Evolutionary conservation across 2,797 vertebrate species (phyloP), one percentile per base, ranked within the genome.

Genomic region (Falco concolor): DNA sequence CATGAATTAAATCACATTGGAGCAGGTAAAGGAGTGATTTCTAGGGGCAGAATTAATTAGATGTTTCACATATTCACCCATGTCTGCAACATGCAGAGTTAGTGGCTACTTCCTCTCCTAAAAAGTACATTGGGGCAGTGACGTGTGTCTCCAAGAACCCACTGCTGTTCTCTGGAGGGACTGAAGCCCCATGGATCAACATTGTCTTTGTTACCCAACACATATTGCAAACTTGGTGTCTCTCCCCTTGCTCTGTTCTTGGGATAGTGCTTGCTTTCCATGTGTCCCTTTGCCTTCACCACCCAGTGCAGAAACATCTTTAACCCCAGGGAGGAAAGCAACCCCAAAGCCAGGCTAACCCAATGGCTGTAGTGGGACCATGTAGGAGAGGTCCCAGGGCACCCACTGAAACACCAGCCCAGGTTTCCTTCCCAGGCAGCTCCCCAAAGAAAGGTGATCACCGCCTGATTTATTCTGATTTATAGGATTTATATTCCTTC

Each of bases 201-300:
- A 2, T 7, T 34, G 24, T 23, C 8, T 30, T 68, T 68, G 15
- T 40, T 27, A 82, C 8, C 12, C 47, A 68, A 13, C 47, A 54
- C 24, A 25, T 5, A 12, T 12, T 32, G 54, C 28, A 64, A 57
- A 50, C 14, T 47, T 21, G 27, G 24, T 2, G 24, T 2, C 6
- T 59, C 38, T 72, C 20, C 34, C 38, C 53, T 25, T 61, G 40
- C 40, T 82, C 40, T 27, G 4, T 18, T 40, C 8, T 61, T 42
- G 13, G 23, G 28, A 28, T 49, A 49, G 4, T 1, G 1, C 42
- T 68, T 1, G 0, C 15, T 40, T 77, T 1, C 36, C 47, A 3
- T 4, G 11, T 11, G 2, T 57, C 17, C 22, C 20, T 75, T 44
- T 49, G 3, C 72, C 8, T 56, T 27, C 47, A 44, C 38, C 25